Percentiles rank a stretch among this genome's conserved stretches.
Evolutionary conservation across 2,113 vertebrate species (phyloP).

Genomic region (Bubo blakistoni): DNA sequence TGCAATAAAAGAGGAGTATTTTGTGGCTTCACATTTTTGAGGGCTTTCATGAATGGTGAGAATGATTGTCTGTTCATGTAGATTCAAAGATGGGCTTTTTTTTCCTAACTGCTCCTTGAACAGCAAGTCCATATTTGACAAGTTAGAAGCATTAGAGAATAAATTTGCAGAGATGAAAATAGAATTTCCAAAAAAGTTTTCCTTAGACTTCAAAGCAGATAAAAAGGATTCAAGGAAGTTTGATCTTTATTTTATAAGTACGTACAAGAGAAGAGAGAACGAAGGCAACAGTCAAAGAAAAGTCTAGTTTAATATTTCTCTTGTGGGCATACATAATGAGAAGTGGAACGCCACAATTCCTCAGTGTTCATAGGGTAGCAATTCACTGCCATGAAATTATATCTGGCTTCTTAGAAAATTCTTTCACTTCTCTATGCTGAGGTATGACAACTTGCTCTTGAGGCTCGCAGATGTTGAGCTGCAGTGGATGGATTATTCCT

Average conservation of each 20-base stretch:
- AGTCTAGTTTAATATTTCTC: conserved; percentile 56
- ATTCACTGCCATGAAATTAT: conserved; percentile 24
- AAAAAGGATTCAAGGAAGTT: conserved; percentile 51
- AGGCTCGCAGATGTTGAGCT: background rate
- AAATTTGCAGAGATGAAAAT: conserved; percentile 59
- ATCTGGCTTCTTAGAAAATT: conserved; percentile 23
- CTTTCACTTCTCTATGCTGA: conserved; percentile 6
- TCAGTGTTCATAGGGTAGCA: background rate
- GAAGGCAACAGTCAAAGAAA: conserved; percentile 57
- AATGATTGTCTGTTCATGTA: background rate
- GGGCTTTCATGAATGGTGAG: background rate
- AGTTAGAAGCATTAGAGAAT: conserved; percentile 54
- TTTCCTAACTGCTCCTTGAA: conserved; percentile 32
- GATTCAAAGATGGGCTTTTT: conserved; percentile 20
- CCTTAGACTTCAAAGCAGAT: conserved; percentile 61
- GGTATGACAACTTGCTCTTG: background rate
- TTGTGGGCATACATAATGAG: conserved; percentile 50
- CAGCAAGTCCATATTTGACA: conserved; percentile 37
- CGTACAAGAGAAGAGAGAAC: conserved; percentile 28
- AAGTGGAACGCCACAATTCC: background rate
- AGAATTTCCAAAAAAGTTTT: conserved; percentile 57
- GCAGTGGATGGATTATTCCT: background rate
- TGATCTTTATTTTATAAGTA: conserved; percentile 69
- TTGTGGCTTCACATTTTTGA: background rate
- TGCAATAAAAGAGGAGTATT: background rate